Evolutionary conservation across 2,113 vertebrate species (phyloP), one percentile per base, ranked within the genome.

Genomic region (Columba janthina): DNA sequence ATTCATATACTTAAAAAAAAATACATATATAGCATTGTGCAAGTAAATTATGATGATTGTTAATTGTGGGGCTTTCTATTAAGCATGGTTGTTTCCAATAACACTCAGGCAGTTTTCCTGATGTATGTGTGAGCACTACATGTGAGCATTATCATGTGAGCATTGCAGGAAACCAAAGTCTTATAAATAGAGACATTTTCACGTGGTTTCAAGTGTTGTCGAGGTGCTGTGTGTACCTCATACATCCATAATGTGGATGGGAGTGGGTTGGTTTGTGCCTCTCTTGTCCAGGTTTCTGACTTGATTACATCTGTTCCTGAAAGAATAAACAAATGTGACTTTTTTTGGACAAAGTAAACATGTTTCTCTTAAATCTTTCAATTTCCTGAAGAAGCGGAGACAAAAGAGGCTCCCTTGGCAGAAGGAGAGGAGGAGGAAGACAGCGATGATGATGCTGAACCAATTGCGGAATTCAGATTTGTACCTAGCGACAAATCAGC

Each of bases 401-500:
- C 94, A 38, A 98, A 98, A 95, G 99, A 99, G 64, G 95, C 97
- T 6, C 97, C 98, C 62, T 96, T 98, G 98, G 94, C 96, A 17
- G 98, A 98, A 44, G 98, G 97, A 40, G 98, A 98, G 16, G 97
- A 97, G 0, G 97, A 98, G 2, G 96, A 97, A 4, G 97, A 96
- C 4, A 98, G 98, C 0, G 98, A 98, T 21, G 98, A 99, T 0
- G 98, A 98, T 4, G 20, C 61, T 8, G 98, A 98, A 36, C 96
- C 94, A 2, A 99, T 99, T 97, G 98, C 99, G 2, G 99, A 99
- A 93, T 98, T 99, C 94, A 97, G 99, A 94, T 99, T 99, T 81
- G 98, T 99, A 32, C 99, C 99, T 10, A 97, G 97, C 1, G 98
- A 99, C 97, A 99, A 99, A 91, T 97, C 98, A 21, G 98, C 99